Evolutionary conservation across 1,140 invertebrate genomes (phyloP), one percentile per base, ranked within the genome.

Genomic region (Papilio dardanus): DNA sequence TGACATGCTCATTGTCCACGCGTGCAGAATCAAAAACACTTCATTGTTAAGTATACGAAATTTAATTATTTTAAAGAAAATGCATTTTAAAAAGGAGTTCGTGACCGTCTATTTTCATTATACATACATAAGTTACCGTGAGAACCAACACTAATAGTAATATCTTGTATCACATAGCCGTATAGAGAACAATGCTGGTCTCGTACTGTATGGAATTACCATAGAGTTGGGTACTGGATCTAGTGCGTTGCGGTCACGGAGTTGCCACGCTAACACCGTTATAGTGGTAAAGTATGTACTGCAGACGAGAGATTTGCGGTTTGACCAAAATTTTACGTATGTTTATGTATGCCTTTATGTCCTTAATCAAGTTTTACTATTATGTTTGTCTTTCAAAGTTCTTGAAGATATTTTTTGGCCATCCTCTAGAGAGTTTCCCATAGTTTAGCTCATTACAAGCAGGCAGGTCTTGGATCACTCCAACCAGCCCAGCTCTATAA

Each of bases 131-230:
- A 3, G 19, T 54, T 8, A 24, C 19, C 50, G 50, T 54, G 21
- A 24, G 50, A 54, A 54, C 21, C 50, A 54, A 24, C 50, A 24
- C 21, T 21, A 54, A 54, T 46, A n/a, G 14, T n/a, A 46, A 46
- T 24, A 21, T 54, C 50, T 62, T 62, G 54, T 62, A 62, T 28
- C 12, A 14, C 24, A 28, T 28, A 28, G 24, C 12, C 12, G 21
- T 62, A 28, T 28, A 62, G 24, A 28, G 54, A 62, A 28, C 21
- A 62, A 28, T 62, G 19, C 54, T 12, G 50, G 50, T 46, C n/a
- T 10, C 42, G 42, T 54, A 54, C 50, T 10, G 21, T 62, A 28
- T 62, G 54, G 54, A 28, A 62, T 62, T 62, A 62, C 54, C 54
- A 62, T 62, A 14, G 24, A 62, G 24, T 62, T 28, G 12, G 50